These are phyloP conservation scores for Poeciliopsis infans DNA, from an alignment of 2,797 vertebrate genomes.

Conservation along the genomic window DNA sequence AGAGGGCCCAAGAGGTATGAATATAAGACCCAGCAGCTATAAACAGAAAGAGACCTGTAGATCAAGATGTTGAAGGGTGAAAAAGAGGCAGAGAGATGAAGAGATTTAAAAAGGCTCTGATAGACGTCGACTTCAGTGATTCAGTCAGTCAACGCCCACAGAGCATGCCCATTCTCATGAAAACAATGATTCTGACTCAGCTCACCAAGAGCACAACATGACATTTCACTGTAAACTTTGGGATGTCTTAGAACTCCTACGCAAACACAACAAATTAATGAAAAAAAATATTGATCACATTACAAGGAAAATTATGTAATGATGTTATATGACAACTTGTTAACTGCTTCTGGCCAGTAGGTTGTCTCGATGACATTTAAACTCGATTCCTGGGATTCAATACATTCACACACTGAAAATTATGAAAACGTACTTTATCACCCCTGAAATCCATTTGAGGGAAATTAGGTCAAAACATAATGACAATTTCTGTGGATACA, in stretches of 20 bases:
- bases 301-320: conserved; percentile 42
- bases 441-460: conserved; percentile 15
- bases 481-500: conserved; percentile 32
- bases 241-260: conserved; percentile 51
- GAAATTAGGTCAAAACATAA: conserved; percentile 29
- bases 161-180: conserved; percentile 57
- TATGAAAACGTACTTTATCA: neutral
- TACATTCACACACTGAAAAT: neutral
- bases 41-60: conserved; percentile 36
- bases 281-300: conserved; percentile 31
- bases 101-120: conserved; percentile 34
- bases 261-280: conserved; percentile 34
- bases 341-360: conserved; percentile 20
- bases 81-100: conserved; percentile 9
- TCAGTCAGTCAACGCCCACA: conserved; percentile 68
- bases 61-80: conserved; percentile 35
- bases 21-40: conserved; percentile 1
- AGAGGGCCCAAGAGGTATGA: neutral
- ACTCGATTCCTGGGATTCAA: conserved; percentile 14
- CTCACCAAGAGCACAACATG: conserved; percentile 57
- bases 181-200: conserved; percentile 66
- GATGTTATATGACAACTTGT: conserved; percentile 22
- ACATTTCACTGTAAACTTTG: conserved; percentile 63
- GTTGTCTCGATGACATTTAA: conserved; percentile 45
- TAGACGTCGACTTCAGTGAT: conserved; percentile 48